phyloP scores from a whole-genome alignment of 2,797 vertebrate species.

The Sebastes taczanowskii region DNA sequence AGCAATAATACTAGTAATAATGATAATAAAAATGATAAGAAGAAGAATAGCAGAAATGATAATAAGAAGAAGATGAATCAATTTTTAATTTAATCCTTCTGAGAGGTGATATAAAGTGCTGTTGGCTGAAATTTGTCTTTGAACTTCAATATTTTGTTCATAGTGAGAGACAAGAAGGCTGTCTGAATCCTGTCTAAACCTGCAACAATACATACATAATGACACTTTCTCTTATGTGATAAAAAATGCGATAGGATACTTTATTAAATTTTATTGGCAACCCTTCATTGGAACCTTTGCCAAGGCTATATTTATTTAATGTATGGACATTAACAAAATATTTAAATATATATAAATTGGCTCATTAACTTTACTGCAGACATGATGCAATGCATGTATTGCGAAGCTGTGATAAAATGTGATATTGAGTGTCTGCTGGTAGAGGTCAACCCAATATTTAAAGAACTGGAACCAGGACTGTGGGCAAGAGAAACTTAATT shows the following conservation, averaged over 20 bases:
- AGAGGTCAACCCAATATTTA: slow-evolving; percentile 2
- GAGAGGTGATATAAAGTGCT: neutral
- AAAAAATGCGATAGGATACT: neutral
- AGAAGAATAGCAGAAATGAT: too few species aligned
- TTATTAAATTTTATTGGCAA: neutral
- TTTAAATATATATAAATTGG: neutral
- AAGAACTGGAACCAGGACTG: neutral
- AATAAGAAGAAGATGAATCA: too few species aligned
- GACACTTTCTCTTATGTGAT: neutral
- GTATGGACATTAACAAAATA: neutral
- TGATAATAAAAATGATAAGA: too few species aligned
- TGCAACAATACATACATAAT: neutral
- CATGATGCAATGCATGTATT: neutral
- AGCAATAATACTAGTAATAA: neutral
- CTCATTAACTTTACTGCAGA: slow-evolving; percentile 4
- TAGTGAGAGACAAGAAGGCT: neutral
- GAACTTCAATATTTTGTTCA: neutral
- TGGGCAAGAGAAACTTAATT: neutral
- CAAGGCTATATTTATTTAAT: neutral
- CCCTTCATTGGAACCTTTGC: neutral
- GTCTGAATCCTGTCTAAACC: neutral
- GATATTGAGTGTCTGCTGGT: neutral
- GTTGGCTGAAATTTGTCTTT: neutral
- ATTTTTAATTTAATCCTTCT: neutral
- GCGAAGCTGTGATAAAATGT: neutral